Evolutionary conservation across 2,888 invertebrate genomes (phyloP).

Genomic region (Exocentrus adspersus): DNA sequence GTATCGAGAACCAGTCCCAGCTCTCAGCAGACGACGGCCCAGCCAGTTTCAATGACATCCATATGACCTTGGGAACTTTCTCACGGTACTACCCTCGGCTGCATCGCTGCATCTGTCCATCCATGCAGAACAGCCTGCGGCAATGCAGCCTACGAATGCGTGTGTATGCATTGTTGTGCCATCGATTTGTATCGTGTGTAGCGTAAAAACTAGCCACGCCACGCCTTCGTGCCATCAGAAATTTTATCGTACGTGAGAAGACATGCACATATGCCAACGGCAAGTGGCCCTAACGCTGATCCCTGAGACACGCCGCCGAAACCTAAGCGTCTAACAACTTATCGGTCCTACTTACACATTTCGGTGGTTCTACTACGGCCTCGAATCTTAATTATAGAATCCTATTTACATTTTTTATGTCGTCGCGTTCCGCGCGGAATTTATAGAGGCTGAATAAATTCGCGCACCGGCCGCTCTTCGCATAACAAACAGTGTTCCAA

Average conservation of each 20-base stretch:
- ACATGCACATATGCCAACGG: too few species aligned
- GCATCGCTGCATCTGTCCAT: too few species aligned
- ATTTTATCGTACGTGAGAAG: too few species aligned
- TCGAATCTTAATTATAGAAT: slow-evolving; percentile 1
- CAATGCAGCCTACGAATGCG: slow-evolving; percentile 14
- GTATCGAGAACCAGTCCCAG: slow-evolving; percentile 31
- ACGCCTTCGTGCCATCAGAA: neutral
- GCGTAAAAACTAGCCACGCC: slow-evolving; percentile 18
- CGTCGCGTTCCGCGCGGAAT: neutral
- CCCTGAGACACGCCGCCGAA: too few species aligned
- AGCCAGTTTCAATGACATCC: slow-evolving; percentile 36
- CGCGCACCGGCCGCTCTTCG: neutral
- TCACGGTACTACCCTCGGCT: slow-evolving; percentile 37
- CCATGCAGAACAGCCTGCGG: slow-evolving; percentile 17
- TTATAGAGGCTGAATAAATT: neutral
- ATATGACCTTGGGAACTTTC: slow-evolving; percentile 42
- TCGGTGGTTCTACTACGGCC: neutral
- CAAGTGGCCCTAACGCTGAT: too few species aligned
- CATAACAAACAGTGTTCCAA: neutral
- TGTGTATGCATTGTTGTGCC: too few species aligned
- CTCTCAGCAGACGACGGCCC: too few species aligned
- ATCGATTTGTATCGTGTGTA: too few species aligned
- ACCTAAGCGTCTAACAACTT: too few species aligned
- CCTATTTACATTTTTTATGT: neutral
- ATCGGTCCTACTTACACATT: too few species aligned